Evolutionary conservation across 2,113 vertebrate species (phyloP).

Genomic region (Ploceus nigricollis): DNA sequence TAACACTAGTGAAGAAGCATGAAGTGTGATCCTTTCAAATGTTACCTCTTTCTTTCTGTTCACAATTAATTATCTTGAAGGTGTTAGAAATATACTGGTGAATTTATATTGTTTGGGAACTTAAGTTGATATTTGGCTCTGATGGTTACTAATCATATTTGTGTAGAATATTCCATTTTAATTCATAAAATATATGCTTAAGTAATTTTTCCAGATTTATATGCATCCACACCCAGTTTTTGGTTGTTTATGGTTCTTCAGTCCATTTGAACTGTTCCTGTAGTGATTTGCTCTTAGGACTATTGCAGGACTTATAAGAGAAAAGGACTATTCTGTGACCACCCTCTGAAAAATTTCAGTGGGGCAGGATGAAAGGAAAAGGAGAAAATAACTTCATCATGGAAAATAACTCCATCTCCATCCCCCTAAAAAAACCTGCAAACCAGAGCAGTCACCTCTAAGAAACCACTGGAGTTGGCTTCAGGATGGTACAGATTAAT

Average conservation of each 20-base stretch:
- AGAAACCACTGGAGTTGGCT: not conserved
- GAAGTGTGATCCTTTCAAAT: not conserved
- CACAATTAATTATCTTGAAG: not conserved
- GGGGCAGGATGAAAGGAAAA: not conserved
- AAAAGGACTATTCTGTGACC: not conserved
- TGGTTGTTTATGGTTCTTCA: not conserved
- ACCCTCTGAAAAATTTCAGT: not conserved
- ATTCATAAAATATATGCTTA: not conserved
- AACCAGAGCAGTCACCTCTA: not conserved
- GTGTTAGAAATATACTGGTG: not conserved
- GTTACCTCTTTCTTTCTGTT: not conserved
- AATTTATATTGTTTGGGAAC: not conserved
- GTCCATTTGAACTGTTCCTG: not conserved
- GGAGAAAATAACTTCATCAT: not conserved
- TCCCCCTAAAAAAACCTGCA: accelerated
- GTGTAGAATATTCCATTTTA: not conserved
- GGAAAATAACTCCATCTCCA: no score
- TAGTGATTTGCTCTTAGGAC: not conserved
- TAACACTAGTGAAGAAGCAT: not conserved
- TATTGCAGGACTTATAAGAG: not conserved
- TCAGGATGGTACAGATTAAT: not conserved
- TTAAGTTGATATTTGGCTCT: not conserved
- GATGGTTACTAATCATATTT: not conserved
- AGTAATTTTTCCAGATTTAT: not conserved
- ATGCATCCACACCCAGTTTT: not conserved